Base-by-base conservation (phyloP, 1,140 invertebrate genomes). In the Leucophenga varia region DNA sequence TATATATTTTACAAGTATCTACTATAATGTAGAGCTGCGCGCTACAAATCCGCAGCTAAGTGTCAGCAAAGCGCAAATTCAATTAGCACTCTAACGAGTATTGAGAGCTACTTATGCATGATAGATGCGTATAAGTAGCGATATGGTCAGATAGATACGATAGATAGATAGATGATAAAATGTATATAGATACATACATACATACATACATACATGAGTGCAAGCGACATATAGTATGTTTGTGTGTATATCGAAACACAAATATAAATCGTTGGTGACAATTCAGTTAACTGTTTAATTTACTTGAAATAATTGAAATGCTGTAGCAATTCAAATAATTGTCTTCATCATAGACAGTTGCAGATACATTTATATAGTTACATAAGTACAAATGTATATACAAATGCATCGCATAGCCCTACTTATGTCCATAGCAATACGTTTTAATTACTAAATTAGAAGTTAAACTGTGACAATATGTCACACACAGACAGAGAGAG, bases 281-380 rank as follows among this genome's bases (percentile, higher is more conserved):
- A 69, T 64, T 69, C 60, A 52, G 57, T 61, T 64, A 69, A 54
- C 55, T 69, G 58, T 42, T 61, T 69, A 69, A 69, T 69, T 69
- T 64, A 54, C 64, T 52, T 57, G 53, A 69, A 69, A 69, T 69
- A 69, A 69, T 63, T 63, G 58, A 60, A 63, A 52, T 53, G 52
- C 38, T 22, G 25, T 22, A 13, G 22, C 22, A 28, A 39, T 16
- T 40, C 14, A 14, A 25, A 12, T 40, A 17, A 13, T 25, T 40
- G 12, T 25, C 4, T 25, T n/a, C 35, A 37, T 9, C 32, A 12
- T n/a, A n/a, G n/a, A n/a, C n/a, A n/a, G n/a, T n/a, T 25, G 22
- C 10, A 25, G 5, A 25, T 25, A 25, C 22, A 25, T 25, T 6
- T 10, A 25, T 25, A 25, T 25, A 25, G 5, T 25, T 25, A 10